These are phyloP conservation scores for Pandion haliaetus DNA, from an alignment of 2,113 vertebrate genomes.

Conservation along the genomic window DNA sequence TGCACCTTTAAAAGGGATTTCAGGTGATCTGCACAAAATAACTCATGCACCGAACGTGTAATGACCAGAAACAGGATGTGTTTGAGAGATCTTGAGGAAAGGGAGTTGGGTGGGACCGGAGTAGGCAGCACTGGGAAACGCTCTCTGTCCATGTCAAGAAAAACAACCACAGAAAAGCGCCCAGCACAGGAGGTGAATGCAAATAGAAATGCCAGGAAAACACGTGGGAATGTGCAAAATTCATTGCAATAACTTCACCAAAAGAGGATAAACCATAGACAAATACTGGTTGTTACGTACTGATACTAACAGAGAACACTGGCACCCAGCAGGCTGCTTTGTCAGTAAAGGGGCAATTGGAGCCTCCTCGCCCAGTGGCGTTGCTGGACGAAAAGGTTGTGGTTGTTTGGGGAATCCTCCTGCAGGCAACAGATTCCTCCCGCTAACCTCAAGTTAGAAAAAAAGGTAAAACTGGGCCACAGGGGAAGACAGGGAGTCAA, in stretches of 20 bases:
- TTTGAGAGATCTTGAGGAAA: neutral
- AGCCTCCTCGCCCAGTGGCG: neutral
- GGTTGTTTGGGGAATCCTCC: neutral
- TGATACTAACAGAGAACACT: rapidly evolving
- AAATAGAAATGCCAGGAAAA: neutral
- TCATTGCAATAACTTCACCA: neutral
- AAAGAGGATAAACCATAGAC: neutral
- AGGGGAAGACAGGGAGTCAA: neutral
- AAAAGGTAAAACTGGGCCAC: neutral
- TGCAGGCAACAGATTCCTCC: neutral
- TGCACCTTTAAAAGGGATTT: neutral
- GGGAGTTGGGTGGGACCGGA: neutral
- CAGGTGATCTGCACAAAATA: neutral
- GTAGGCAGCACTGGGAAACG: neutral
- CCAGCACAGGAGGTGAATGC: neutral
- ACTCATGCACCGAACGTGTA: rapidly evolving
- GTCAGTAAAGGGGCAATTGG: neutral
- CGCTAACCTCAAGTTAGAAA: neutral
- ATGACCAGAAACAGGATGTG: neutral
- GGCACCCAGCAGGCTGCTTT: neutral
- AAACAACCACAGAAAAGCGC: neutral
- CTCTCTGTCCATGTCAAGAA: neutral
- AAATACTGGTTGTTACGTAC: neutral
- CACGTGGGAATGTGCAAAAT: neutral
- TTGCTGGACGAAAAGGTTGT: neutral